Percentiles rank a stretch among this genome's conserved stretches.
Conservation (phyloP, 2,113 vertebrate species). For the Shinisaurus crocodilurus region DNA sequence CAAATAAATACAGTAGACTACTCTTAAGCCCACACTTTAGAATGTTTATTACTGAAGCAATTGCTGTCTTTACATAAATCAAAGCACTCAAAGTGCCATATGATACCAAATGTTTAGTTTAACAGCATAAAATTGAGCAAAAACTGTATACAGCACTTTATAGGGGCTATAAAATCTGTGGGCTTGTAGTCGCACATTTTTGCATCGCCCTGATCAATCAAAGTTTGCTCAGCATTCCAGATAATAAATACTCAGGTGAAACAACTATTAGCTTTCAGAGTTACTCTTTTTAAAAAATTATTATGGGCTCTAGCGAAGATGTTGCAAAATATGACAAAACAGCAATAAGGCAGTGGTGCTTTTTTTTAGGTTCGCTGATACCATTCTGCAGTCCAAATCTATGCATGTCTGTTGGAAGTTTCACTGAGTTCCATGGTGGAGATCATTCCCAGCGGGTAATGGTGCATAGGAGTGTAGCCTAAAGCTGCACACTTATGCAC, state of each 20-base stretch:
- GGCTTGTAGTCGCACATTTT: slow-evolving; percentile 59
- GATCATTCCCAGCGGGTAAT: not conserved
- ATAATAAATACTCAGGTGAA: slow-evolving; percentile 42
- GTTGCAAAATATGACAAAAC: slow-evolving; percentile 16
- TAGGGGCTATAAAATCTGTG: slow-evolving; percentile 69
- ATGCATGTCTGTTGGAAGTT: not conserved
- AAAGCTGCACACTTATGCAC: not conserved
- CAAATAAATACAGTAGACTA: slow-evolving; percentile 76
- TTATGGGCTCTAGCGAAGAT: slow-evolving; percentile 26
- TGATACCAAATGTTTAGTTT: slow-evolving; percentile 72
- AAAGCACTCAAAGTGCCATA: slow-evolving; percentile 73
- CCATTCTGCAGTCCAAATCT: not conserved
- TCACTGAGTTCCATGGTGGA: not conserved
- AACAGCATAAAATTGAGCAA: slow-evolving; percentile 70
- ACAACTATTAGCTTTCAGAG: slow-evolving; percentile 51
- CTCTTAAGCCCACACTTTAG: slow-evolving; percentile 69
- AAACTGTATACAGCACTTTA: slow-evolving; percentile 70
- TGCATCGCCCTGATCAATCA: slow-evolving; percentile 66
- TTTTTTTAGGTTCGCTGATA: not conserved
- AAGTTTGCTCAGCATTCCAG: slow-evolving; percentile 42
- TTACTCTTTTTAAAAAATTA: slow-evolving; percentile 37
- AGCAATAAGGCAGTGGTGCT: not conserved
- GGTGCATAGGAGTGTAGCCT: not conserved
- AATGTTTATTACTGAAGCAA: slow-evolving; percentile 70
- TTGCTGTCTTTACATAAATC: slow-evolving; percentile 74